Evolutionary conservation across 1,140 invertebrate genomes (phyloP).

Genomic region (Drosophila kurseongensis): DNA sequence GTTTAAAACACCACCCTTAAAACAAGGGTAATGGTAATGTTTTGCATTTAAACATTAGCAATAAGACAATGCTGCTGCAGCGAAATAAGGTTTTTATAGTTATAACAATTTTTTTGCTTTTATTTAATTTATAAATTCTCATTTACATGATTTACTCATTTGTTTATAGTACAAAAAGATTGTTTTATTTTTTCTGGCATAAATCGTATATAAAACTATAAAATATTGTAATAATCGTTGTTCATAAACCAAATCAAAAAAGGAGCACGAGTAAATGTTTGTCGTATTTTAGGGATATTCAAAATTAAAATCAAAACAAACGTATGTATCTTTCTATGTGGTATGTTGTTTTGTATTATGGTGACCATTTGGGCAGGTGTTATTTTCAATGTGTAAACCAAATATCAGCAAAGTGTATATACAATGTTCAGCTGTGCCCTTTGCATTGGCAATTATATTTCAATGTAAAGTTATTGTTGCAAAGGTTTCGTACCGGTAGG

Average conservation of each 20-base stretch:
- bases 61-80: slow-evolving; percentile 25
- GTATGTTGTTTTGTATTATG: slow-evolving; percentile 36
- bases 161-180: slow-evolving; percentile 63
- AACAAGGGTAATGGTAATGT: slow-evolving; percentile 10
- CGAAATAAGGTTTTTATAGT: not conserved
- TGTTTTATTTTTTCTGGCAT: slow-evolving; percentile 33
- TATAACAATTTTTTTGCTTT: slow-evolving; percentile 54
- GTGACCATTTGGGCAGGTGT: slow-evolving; percentile 31
- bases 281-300: slow-evolving; percentile 7
- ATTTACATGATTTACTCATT: slow-evolving; percentile 60
- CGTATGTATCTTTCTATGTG: slow-evolving; percentile 26
- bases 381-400: slow-evolving; percentile 33
- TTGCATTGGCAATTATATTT: slow-evolving; percentile 25
- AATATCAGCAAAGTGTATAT: slow-evolving; percentile 36
- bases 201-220: slow-evolving; percentile 54
- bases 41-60: slow-evolving; percentile 25
- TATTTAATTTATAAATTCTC: slow-evolving; percentile 69
- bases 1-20: not conserved
- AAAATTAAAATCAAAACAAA: slow-evolving; percentile 28
- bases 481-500: slow-evolving; percentile 63
- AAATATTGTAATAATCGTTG: slow-evolving; percentile 49
- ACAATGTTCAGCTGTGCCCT: slow-evolving; percentile 53
- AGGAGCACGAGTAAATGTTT: slow-evolving; percentile 17
- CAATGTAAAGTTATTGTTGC: slow-evolving; percentile 47
- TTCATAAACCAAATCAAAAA: slow-evolving; percentile 45